Percentiles rank a stretch among this genome's conserved stretches.
These are phyloP conservation scores for Rhyacophila evoluta DNA, from an alignment of 2,888 invertebrate species.

Conservation along the genomic window DNA sequence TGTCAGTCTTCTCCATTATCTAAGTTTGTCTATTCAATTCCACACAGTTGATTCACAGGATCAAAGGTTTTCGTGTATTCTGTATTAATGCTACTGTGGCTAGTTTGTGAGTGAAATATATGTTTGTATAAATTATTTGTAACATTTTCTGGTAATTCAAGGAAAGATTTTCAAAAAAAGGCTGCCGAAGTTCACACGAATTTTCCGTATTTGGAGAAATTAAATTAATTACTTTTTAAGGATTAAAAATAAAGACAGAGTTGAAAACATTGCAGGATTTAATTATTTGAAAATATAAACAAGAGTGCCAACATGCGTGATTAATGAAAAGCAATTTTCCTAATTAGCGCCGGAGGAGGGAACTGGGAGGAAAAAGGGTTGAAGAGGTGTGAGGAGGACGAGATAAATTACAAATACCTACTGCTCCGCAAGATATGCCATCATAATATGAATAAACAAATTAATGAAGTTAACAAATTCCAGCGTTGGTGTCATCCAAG, in stretches of 20 bases:
- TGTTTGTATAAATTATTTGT: no score
- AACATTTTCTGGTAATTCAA: no score
- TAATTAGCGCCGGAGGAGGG: background rate
- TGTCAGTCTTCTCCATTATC: no score
- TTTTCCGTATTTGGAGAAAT: no score
- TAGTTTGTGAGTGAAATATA: no score
- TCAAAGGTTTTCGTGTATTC: no score
- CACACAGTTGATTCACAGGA: no score
- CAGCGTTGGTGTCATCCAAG: no score
- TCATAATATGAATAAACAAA: background rate
- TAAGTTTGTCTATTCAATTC: no score
- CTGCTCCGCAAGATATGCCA: background rate
- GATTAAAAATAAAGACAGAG: background rate
- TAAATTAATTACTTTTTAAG: background rate
- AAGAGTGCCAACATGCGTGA: slow-evolving; percentile 7
- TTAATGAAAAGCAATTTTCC: slow-evolving; percentile 12
- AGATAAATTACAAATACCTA: slow-evolving; percentile 5
- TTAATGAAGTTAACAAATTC: background rate
- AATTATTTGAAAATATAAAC: background rate
- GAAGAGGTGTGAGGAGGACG: background rate
- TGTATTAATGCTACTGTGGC: no score
- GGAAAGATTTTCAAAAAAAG: no score
- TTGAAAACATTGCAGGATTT: background rate
- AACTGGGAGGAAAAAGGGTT: background rate
- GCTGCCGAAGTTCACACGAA: no score